Conservation (phyloP, 2,888 invertebrate genomes). For the Ethmia dodecea region DNA sequence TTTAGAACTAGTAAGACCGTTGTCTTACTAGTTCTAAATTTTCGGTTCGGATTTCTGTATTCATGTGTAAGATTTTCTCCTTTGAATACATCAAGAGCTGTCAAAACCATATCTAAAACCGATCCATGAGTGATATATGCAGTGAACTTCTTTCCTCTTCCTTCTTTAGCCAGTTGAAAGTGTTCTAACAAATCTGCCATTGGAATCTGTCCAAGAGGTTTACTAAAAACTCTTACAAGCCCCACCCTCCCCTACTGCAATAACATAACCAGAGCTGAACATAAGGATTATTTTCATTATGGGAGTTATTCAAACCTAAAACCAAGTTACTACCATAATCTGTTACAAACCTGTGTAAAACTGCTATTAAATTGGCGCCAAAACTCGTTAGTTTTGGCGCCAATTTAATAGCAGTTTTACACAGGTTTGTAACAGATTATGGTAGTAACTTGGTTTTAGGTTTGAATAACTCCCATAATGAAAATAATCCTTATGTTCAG, state of each 20-base stretch:
- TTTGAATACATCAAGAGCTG: constrained; percentile 81
- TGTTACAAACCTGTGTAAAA: constrained; percentile 80
- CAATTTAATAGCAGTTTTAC: constrained; percentile 85
- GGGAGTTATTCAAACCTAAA: too few relatives aligned
- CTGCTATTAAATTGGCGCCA: constrained; percentile 83
- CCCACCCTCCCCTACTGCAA: too few relatives aligned
- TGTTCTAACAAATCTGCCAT: constrained; percentile 80
- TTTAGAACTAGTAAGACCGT: too few relatives aligned
- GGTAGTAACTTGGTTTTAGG: background rate
- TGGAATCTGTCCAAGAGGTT: constrained; percentile 81
- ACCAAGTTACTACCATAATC: background rate
- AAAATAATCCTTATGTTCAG: too few relatives aligned
- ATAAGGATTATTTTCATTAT: too few relatives aligned
- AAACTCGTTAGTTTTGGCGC: constrained; percentile 82
- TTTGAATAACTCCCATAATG: too few relatives aligned
- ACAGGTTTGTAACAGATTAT: constrained; percentile 72
- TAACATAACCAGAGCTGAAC: too few relatives aligned
- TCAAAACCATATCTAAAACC: constrained; percentile 79
- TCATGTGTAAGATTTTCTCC: constrained; percentile 78
- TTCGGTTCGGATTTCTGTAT: constrained; percentile 77
- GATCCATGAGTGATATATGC: constrained; percentile 83
- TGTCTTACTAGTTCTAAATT: too few relatives aligned
- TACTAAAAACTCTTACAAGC: too few relatives aligned
- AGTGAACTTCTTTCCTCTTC: constrained; percentile 68
- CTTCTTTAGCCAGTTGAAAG: constrained; percentile 58